A percentile compares a stretch with the other conserved stretches of the same genome.
These are phyloP conservation scores for Hesperophylax magnus DNA, from an alignment of 1,140 invertebrate species.

Conservation along the genomic window DNA sequence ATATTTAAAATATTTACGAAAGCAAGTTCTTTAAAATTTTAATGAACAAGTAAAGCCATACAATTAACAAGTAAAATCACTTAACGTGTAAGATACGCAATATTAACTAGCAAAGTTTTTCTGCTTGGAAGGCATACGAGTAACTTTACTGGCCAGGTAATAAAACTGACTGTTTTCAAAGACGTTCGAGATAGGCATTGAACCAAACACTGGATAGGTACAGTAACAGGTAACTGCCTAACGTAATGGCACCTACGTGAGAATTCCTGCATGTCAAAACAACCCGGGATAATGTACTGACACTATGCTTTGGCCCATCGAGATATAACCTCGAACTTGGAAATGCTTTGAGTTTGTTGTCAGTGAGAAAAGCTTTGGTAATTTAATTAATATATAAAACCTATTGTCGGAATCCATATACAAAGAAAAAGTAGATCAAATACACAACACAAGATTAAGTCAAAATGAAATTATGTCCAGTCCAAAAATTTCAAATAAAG, in stretches of 20 bases:
- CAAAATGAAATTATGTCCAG: no score
- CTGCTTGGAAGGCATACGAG: no score
- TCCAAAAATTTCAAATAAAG: no score
- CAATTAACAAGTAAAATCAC: no score
- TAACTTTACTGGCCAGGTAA: not conserved
- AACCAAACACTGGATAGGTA: not conserved
- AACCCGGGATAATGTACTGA: not conserved
- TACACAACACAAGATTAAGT: no score
- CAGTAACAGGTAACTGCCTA: constrained; percentile 8
- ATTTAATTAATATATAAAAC: not conserved
- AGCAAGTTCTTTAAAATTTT: no score
- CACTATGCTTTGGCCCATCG: not conserved
- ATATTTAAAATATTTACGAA: no score
- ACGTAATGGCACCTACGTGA: constrained; percentile 22
- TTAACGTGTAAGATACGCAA: no score
- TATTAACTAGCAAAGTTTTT: no score
- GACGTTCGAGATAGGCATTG: not conserved
- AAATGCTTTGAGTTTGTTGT: not conserved
- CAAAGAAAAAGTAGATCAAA: no score
- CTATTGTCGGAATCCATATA: no score
- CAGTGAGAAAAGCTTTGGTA: not conserved
- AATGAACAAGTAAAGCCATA: no score
- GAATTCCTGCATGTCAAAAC: constrained; percentile 29
- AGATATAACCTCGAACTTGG: not conserved
- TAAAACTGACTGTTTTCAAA: constrained; percentile 8